phyloP scores from a whole-genome alignment of 2,888 invertebrate species.

The Hyposoter dolosus region DNA sequence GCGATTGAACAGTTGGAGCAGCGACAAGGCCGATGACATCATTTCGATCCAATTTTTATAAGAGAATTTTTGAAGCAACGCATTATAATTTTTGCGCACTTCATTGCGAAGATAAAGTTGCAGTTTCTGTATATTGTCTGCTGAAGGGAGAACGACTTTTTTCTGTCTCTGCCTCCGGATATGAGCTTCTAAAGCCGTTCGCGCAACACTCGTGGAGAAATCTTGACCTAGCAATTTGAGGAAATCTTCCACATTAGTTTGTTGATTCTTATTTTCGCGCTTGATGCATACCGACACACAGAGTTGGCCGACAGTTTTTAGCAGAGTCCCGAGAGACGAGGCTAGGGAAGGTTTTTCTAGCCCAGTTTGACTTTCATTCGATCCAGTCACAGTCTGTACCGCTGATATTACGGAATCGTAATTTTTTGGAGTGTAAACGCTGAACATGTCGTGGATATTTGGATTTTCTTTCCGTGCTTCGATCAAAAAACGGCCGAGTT shows the following conservation, averaged over 20 bases:
- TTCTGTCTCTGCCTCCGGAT: slow-evolving; percentile 33
- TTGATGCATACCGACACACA: slow-evolving; percentile 59
- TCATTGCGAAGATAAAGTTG: slow-evolving; percentile 39
- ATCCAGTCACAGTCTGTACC: slow-evolving; percentile 52
- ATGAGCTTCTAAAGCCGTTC: slow-evolving; percentile 57
- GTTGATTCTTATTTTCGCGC: slow-evolving; percentile 42
- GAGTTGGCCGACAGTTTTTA: slow-evolving; percentile 58
- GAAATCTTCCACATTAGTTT: slow-evolving; percentile 55
- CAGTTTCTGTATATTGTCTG: slow-evolving; percentile 50
- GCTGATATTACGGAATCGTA: slow-evolving; percentile 57
- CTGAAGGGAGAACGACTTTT: slow-evolving; percentile 44
- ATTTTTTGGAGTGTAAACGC: slow-evolving; percentile 51
- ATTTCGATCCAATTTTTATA: slow-evolving; percentile 51
- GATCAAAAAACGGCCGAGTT: no score
- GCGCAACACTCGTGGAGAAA: slow-evolving; percentile 28
- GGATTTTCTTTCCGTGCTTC: slow-evolving; percentile 28
- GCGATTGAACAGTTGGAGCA: slow-evolving; percentile 69
- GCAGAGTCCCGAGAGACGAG: slow-evolving; percentile 52
- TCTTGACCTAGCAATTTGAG: slow-evolving; percentile 60
- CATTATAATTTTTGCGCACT: slow-evolving; percentile 9
- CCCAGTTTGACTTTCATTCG: slow-evolving; percentile 6
- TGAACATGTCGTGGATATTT: slow-evolving; percentile 52
- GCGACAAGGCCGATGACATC: slow-evolving; percentile 36
- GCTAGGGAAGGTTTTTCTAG: slow-evolving; percentile 59
- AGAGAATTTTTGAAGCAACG: slow-evolving; percentile 44